Evolutionary conservation across 2,888 invertebrate species (phyloP).

Genomic region (Ichneumoninae sp.): DNA sequence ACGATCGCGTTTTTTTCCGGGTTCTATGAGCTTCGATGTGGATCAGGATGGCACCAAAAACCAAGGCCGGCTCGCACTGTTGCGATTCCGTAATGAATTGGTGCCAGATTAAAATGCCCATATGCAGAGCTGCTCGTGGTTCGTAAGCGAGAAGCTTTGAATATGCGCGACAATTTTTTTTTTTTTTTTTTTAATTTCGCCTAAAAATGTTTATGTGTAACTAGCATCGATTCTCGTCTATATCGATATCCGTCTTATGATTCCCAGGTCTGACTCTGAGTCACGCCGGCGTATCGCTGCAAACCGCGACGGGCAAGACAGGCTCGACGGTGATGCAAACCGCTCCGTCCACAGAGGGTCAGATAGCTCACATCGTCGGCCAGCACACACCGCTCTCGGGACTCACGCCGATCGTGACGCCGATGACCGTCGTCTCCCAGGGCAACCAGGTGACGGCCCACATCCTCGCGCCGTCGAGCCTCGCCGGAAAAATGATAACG

Average conservation of each 20-base stretch:
- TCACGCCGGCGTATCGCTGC: constrained; percentile 85
- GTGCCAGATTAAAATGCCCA: constrained; percentile 72
- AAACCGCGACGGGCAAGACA: constrained; percentile 77
- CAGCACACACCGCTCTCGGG: constrained; percentile 84
- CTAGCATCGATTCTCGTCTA: not conserved
- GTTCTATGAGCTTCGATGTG: not conserved
- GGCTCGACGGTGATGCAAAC: constrained; percentile 80
- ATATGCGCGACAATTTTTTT: constrained; percentile 69
- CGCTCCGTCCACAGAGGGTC: constrained; percentile 81
- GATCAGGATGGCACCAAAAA: constrained; percentile 63
- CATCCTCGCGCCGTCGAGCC: constrained; percentile 87
- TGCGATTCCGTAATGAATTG: constrained; percentile 73
- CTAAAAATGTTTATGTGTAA: too few relatives aligned
- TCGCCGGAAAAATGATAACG: constrained; percentile 88
- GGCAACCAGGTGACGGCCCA: constrained; percentile 87
- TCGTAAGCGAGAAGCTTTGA: constrained; percentile 72
- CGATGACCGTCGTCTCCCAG: constrained; percentile 87
- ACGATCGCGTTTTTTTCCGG: constrained; percentile 45
- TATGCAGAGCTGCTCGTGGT: constrained; percentile 73
- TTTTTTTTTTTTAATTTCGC: too few relatives aligned
- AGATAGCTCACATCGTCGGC: constrained; percentile 84
- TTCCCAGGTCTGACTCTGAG: constrained; percentile 83
- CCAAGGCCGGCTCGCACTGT: constrained; percentile 72
- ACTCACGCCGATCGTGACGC: constrained; percentile 87
- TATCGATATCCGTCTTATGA: not conserved